Percentiles rank a stretch among this genome's conserved stretches.
These are phyloP conservation scores for Tapirus indicus DNA, from an alignment of 2,797 vertebrate species.

Conservation along the genomic window DNA sequence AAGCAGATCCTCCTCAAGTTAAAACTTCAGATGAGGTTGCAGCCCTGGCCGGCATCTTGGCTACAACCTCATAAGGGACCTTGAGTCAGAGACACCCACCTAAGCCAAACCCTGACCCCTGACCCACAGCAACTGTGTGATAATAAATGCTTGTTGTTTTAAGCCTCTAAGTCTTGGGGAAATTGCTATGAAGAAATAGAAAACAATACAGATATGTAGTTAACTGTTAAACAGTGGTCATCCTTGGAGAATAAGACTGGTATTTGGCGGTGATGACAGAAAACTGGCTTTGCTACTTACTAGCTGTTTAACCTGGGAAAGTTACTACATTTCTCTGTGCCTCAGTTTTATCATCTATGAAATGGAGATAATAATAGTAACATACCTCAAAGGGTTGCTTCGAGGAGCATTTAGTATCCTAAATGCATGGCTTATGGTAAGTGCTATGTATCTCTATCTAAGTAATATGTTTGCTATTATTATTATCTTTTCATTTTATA, in stretches of 20 bases:
- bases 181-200: constrained; percentile 8
- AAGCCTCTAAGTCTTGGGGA: neutral
- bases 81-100: neutral
- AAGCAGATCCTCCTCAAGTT: neutral
- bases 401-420: neutral
- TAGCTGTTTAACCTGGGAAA: neutral
- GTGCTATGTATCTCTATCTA: neutral
- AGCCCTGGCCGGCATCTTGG: too few species aligned
- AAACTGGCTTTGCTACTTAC: neutral
- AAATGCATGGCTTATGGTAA: neutral
- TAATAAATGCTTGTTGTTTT: neutral
- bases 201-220: neutral
- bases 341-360: neutral
- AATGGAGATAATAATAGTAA: neutral
- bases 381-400: neutral
- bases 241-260: neutral
- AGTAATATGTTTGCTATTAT: neutral
- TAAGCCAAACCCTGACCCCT: neutral
- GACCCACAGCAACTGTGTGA: neutral
- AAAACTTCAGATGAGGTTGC: neutral
- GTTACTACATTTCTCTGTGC: neutral
- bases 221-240: neutral
- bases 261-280: neutral
- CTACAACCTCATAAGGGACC: neutral
- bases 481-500: neutral